A percentile compares a stretch with the other conserved stretches of the same genome.
Evolutionary conservation across 2,113 vertebrate species (phyloP).

Genomic region (Leucopsar rothschildi): DNA sequence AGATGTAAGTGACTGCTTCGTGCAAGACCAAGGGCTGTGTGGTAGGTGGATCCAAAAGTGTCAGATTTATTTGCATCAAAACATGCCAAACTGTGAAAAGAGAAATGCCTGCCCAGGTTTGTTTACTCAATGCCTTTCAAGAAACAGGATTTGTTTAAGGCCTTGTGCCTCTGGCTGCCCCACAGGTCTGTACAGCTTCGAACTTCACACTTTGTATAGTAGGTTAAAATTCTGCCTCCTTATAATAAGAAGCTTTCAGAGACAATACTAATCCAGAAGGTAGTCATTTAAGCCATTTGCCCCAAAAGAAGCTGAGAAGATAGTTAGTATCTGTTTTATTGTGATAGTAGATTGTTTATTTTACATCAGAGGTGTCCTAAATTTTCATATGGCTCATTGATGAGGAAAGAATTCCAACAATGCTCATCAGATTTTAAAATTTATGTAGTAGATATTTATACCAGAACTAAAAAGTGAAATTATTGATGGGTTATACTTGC

Average conservation of each 20-base stretch:
- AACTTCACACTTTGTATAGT: background rate
- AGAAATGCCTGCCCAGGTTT: background rate
- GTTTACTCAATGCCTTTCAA: background rate
- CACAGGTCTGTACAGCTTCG: background rate
- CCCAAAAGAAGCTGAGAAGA: background rate
- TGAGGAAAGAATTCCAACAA: background rate
- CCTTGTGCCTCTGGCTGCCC: background rate
- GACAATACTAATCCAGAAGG: background rate
- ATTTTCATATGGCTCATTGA: background rate
- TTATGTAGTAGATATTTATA: background rate
- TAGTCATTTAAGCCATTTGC: background rate
- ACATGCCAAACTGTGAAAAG: background rate
- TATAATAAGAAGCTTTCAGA: background rate
- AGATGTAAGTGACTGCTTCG: background rate
- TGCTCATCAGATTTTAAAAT: background rate
- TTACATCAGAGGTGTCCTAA: background rate
- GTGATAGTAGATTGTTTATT: background rate
- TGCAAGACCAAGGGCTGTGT: background rate
- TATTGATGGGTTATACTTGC: background rate
- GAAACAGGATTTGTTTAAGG: background rate
- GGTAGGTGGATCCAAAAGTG: background rate
- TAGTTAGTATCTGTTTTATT: background rate
- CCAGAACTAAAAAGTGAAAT: background rate
- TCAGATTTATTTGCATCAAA: background rate
- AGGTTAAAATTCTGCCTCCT: background rate